A percentile compares a stretch with the other conserved stretches of the same genome.
phyloP scores from a whole-genome alignment of 2,888 invertebrate species.

The Eristalinus sepulchralis region DNA sequence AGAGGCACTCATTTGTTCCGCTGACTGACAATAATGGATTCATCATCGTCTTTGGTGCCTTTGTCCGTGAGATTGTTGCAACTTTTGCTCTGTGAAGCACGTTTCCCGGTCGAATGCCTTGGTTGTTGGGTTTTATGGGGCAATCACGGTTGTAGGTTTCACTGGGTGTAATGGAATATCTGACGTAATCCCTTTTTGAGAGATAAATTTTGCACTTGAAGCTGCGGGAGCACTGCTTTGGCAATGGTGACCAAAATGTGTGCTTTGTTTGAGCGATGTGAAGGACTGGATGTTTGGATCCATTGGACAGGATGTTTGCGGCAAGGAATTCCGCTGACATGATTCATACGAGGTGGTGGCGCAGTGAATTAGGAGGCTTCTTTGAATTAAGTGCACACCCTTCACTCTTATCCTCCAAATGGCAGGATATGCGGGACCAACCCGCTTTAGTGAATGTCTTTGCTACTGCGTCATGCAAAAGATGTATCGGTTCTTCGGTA shows the following conservation, averaged over 20 bases:
- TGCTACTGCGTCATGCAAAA: too few relatives aligned
- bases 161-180: background rate
- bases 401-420: too few relatives aligned
- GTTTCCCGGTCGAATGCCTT: background rate
- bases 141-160: background rate
- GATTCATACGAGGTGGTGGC: too few relatives aligned
- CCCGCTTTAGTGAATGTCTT: too few relatives aligned
- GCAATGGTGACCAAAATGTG: too few relatives aligned
- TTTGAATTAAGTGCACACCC: too few relatives aligned
- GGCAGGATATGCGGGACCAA: too few relatives aligned
- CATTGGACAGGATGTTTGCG: too few relatives aligned
- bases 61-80: background rate
- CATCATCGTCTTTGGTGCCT: slow-evolving; percentile 22
- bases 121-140: background rate
- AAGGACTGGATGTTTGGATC: too few relatives aligned
- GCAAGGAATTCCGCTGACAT: too few relatives aligned
- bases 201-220: background rate
- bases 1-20: slow-evolving; percentile 37
- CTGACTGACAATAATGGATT: slow-evolving; percentile 46
- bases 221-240: background rate
- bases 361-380: too few relatives aligned
- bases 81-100: slow-evolving; percentile 11
- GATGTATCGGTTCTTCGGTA: too few relatives aligned
- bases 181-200: background rate
- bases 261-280: background rate